Percentiles rank a stretch among this genome's conserved stretches.
Conservation (phyloP, 2,113 vertebrate genomes). For the Smithornis capensis region DNA sequence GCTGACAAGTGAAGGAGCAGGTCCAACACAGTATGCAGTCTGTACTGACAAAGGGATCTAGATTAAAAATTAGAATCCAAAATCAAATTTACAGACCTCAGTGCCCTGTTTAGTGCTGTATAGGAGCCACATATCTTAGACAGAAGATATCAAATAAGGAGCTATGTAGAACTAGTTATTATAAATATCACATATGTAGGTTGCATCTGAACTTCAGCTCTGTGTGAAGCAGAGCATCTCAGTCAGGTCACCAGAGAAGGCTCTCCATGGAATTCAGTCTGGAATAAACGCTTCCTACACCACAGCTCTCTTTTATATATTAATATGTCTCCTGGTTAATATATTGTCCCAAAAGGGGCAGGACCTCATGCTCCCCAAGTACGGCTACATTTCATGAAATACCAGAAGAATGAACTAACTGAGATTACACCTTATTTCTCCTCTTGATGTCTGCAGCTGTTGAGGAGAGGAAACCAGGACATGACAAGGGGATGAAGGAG, state of each 20-base stretch:
- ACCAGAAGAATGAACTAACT: neutral
- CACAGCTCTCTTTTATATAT: neutral
- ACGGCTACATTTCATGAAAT: neutral
- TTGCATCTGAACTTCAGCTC: neutral
- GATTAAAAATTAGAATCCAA: neutral
- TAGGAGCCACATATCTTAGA: neutral
- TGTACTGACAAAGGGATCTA: neutral
- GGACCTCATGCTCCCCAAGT: neutral
- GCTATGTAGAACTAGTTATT: neutral
- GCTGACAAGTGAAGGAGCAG: neutral
- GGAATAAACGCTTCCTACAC: neutral
- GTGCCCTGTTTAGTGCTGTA: neutral
- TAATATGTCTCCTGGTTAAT: neutral
- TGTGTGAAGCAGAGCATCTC: neutral
- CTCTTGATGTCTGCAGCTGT: neutral
- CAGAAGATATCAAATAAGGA: neutral
- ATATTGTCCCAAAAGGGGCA: neutral
- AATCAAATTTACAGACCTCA: neutral
- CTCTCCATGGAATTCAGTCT: rapidly evolving
- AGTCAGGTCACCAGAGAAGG: neutral
- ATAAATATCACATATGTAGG: neutral
- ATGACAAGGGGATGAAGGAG: rapidly evolving
- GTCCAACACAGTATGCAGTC: neutral
- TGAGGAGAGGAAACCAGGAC: neutral
- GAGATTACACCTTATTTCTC: neutral